phyloP scores from a whole-genome alignment of 2,113 vertebrate species.

The Trematomus loennbergii region DNA sequence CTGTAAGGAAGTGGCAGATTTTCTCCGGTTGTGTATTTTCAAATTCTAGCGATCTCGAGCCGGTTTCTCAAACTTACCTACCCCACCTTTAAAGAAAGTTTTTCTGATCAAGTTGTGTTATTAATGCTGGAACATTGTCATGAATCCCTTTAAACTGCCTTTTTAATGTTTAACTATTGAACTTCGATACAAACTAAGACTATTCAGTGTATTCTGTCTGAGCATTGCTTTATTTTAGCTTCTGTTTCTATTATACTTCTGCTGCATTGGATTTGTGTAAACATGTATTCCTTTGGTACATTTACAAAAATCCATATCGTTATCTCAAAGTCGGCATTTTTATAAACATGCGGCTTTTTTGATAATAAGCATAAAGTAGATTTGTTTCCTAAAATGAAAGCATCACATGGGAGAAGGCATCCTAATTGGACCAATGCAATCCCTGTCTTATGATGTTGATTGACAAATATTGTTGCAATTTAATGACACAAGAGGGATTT shows the following conservation, averaged over 20 bases:
- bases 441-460: slow-evolving; percentile 61
- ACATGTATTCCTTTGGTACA: not conserved
- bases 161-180: not conserved
- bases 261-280: not conserved
- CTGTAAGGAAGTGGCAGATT: too few species aligned
- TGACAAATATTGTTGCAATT: slow-evolving; percentile 82
- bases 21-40: too few species aligned
- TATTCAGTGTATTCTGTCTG: not conserved
- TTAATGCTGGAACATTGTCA: not conserved
- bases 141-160: not conserved
- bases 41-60: too few species aligned
- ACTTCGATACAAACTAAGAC: not conserved
- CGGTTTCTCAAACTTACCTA: too few species aligned
- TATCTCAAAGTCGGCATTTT: slow-evolving; percentile 11
- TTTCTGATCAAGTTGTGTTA: not conserved
- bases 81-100: not conserved
- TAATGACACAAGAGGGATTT: slow-evolving; percentile 80
- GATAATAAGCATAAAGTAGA: not conserved
- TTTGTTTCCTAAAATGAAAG: slow-evolving; percentile 5
- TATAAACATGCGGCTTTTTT: not conserved
- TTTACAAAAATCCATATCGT: not conserved
- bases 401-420: not conserved
- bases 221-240: not conserved
- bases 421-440: slow-evolving; percentile 20
- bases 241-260: not conserved